A percentile compares a stretch with the other conserved stretches of the same genome.
Evolutionary conservation across 2,888 invertebrate species (phyloP).

Genomic region (Hirtodrosophila confusa): DNA sequence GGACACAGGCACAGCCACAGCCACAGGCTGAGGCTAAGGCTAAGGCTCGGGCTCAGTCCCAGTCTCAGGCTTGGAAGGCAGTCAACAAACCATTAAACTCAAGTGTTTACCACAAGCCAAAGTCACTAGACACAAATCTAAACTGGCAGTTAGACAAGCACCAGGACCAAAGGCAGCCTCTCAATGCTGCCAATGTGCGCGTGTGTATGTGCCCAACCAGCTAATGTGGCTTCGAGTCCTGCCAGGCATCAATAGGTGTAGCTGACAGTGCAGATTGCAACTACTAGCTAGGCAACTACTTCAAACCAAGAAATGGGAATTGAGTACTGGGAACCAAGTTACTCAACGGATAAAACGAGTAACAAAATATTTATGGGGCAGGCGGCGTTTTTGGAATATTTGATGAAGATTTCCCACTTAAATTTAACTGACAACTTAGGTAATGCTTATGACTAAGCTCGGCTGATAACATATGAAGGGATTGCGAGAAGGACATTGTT

Average conservation of each 20-base stretch:
- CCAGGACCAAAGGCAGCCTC: constrained; percentile 12
- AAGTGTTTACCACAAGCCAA: constrained; percentile 76
- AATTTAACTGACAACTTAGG: constrained; percentile 47
- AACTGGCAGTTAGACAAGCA: constrained; percentile 76
- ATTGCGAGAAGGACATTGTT: constrained; percentile 4
- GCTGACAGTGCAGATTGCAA: constrained; percentile 43
- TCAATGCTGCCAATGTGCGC: neutral
- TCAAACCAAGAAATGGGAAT: constrained; percentile 20
- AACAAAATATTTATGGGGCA: constrained; percentile 34
- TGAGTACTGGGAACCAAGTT: constrained; percentile 44
- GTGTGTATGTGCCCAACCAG: constrained; percentile 5
- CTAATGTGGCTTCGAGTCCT: constrained; percentile 22
- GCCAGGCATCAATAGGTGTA: constrained; percentile 46
- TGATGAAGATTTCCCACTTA: constrained; percentile 47
- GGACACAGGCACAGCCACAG: neutral
- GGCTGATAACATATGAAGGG: constrained; percentile 22
- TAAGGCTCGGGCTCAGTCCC: neutral
- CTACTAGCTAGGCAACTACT: constrained; percentile 47
- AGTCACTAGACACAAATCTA: constrained; percentile 80
- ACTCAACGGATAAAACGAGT: constrained; percentile 17
- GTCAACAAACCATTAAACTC: constrained; percentile 79
- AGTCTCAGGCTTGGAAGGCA: constrained; percentile 50
- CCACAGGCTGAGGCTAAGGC: constrained; percentile 2
- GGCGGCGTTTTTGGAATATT: constrained; percentile 29
- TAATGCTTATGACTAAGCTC: constrained; percentile 17